phyloP scores from a whole-genome alignment of 1,140 invertebrate species.

The Neuroterus valhalla region DNA sequence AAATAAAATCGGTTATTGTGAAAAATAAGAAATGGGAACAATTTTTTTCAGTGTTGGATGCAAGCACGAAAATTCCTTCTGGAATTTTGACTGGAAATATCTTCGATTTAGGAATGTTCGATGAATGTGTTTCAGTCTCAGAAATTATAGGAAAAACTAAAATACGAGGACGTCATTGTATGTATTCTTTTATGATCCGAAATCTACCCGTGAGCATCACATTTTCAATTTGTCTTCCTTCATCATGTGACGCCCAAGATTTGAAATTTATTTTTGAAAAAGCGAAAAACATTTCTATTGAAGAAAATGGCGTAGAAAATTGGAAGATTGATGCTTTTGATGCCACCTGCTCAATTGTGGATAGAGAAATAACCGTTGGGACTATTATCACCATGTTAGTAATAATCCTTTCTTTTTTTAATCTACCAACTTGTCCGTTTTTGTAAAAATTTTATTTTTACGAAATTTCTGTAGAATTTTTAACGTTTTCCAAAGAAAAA shows the following conservation, averaged over 20 bases:
- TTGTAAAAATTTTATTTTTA: background rate
- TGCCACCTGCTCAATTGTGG: slow-evolving; percentile 36
- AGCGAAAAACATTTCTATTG: background rate
- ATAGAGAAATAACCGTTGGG: slow-evolving; percentile 30
- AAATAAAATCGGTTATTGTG: background rate
- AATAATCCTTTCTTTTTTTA: background rate
- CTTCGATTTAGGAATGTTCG: slow-evolving; percentile 60
- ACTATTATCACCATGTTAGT: slow-evolving; percentile 40
- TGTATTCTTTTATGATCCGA: slow-evolving; percentile 32
- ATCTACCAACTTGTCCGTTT: background rate
- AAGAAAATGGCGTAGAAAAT: background rate
- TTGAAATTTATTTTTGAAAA: slow-evolving; percentile 22
- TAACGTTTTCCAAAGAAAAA: no score
- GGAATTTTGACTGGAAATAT: slow-evolving; percentile 63
- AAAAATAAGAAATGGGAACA: background rate
- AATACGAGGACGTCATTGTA: slow-evolving; percentile 49
- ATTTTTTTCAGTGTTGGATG: slow-evolving; percentile 61
- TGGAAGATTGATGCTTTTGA: background rate
- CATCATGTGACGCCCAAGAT: slow-evolving; percentile 39
- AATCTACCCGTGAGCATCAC: slow-evolving; percentile 5
- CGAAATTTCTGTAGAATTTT: no score
- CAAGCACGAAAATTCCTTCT: slow-evolving; percentile 60
- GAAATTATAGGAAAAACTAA: slow-evolving; percentile 9
- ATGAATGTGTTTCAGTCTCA: slow-evolving; percentile 59
- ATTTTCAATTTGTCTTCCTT: slow-evolving; percentile 49